Evolutionary conservation across 2,113 vertebrate genomes (phyloP).

Genomic region (Spizaetus ornatus): DNA sequence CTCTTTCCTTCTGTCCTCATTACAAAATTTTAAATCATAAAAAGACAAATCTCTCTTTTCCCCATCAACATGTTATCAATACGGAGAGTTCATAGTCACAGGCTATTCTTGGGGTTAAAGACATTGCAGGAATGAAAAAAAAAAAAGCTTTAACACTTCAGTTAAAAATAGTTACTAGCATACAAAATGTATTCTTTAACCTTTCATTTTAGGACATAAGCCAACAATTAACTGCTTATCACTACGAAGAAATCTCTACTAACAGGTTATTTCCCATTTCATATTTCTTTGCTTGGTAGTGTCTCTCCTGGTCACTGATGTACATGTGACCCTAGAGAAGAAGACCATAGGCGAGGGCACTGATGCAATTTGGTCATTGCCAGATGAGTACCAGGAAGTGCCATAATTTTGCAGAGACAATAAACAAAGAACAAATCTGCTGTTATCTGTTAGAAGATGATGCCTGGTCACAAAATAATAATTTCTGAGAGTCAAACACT

Average conservation of each 20-base stretch:
- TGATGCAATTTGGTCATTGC: background rate
- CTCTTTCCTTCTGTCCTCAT: background rate
- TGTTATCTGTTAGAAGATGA: background rate
- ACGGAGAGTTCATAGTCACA: background rate
- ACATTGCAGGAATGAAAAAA: background rate
- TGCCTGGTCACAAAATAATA: background rate
- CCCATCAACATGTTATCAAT: background rate
- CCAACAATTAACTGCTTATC: background rate
- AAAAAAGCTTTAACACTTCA: rapidly evolving
- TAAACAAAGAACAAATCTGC: background rate
- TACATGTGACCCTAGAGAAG: background rate
- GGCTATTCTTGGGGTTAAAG: background rate
- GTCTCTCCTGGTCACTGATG: background rate
- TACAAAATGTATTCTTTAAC: background rate
- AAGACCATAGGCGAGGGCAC: background rate
- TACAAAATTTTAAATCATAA: background rate
- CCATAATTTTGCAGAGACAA: background rate
- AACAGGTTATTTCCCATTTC: background rate
- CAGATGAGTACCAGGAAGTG: background rate
- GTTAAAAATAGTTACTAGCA: background rate
- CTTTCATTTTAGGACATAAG: background rate
- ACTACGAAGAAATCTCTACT: background rate
- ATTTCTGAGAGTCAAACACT: background rate
- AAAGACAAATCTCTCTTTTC: background rate
- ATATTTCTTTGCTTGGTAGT: background rate